Evolutionary conservation across 2,888 invertebrate genomes (phyloP), one percentile per base, ranked within the genome.

Genomic region (Caenorhabditis sp.): DNA sequence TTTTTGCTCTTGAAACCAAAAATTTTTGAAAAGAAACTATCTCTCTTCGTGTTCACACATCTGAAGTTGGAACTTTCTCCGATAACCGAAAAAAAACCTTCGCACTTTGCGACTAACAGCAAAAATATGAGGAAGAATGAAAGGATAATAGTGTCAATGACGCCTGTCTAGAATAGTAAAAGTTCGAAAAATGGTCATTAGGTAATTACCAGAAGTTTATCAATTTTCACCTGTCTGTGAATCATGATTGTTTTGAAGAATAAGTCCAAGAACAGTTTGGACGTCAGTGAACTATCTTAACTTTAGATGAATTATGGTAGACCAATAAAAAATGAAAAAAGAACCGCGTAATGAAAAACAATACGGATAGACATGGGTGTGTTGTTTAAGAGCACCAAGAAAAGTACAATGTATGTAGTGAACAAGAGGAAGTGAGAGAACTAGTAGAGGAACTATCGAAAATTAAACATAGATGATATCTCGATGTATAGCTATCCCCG

Each of bases 31-130:
- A 47, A 19, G 47, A 47, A 24, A 54, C 24, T 54, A 26, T 54
- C n/a, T n/a, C n/a, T n/a, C n/a, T 54, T 38, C 12, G 22, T 7
- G 19, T 59, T 59, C 35, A 54, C 3, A 54, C 54, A 54, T 54
- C 54, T 54, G n/a, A n/a, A n/a, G n/a, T n/a, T n/a, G n/a, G n/a
- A n/a, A n/a, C n/a, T n/a, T n/a, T n/a, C n/a, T n/a, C n/a, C n/a
- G n/a, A n/a, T n/a, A n/a, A n/a, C n/a, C n/a, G n/a, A 44, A 66
- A 66, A 31, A 66, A 49, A 51, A 66, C 49, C 51, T 10, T 12
- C 49, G 66, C 35, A n/a, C 66, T 66, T 66, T 51, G 19, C 12
- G 66, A 49, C 51, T 66, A 35, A 24, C 10, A 26, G n/a, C 28
- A 26, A 22, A 24, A 22, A 31, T 12, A 22, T 19, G 14, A 24